Conservation (phyloP, 2,113 vertebrate genomes). For the Siniperca chuatsi region DNA sequence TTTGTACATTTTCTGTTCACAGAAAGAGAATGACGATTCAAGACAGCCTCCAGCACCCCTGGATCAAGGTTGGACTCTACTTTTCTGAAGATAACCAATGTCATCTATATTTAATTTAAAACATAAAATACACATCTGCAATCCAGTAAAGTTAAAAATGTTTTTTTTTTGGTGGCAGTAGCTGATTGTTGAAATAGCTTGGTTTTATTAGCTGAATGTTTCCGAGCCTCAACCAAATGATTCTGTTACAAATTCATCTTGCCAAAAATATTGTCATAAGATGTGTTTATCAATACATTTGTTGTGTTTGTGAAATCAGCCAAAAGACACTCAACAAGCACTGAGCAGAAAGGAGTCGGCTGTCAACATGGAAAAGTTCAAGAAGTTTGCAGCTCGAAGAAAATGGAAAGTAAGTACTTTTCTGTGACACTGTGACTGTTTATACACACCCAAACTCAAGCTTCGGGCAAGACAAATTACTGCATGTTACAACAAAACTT, state of each 20-base stretch:
- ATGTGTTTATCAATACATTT: not conserved
- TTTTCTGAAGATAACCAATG: not conserved
- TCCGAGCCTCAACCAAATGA: not conserved
- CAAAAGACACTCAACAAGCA: constrained; percentile 96
- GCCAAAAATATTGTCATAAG: not conserved
- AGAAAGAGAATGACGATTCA: constrained; percentile 98
- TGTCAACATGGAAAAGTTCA: constrained; percentile 99
- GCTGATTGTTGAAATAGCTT: not conserved
- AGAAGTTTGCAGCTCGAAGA: constrained; percentile 96
- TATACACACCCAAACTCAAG: not conserved
- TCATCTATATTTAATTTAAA: not conserved
- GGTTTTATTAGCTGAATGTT: not conserved
- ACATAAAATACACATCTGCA: not conserved
- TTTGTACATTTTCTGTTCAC: constrained; percentile 24
- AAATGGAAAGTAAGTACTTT: constrained; percentile 94
- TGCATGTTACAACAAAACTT: not conserved
- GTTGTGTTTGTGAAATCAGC: constrained; percentile 79
- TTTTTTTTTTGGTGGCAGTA: not conserved
- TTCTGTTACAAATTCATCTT: not conserved
- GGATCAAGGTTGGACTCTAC: constrained; percentile 92
- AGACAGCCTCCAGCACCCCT: constrained; percentile 96
- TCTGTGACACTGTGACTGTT: not conserved
- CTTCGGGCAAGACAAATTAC: not conserved
- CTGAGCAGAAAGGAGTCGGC: constrained; percentile 97
- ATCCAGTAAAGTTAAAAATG: not conserved